Evolutionary conservation across 2,113 vertebrate genomes (phyloP).

Genomic region (Boleophthalmus pectinirostris): DNA sequence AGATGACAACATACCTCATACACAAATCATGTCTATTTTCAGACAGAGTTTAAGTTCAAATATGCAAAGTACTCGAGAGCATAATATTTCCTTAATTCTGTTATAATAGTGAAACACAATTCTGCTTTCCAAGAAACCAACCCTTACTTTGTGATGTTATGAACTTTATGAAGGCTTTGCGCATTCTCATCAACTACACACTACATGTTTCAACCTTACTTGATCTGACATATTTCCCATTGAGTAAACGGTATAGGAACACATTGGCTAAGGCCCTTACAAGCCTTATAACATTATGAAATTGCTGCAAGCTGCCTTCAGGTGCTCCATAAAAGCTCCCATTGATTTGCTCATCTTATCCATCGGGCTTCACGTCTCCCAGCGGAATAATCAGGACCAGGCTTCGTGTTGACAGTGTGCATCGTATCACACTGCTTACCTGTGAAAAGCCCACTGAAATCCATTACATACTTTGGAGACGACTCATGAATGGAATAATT

Average conservation of each 20-base stretch:
- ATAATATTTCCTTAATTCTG: neutral
- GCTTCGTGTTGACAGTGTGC: constrained; percentile 48
- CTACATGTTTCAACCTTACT: neutral
- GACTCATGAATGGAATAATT: constrained; percentile 97
- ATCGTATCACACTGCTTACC: constrained; percentile 76
- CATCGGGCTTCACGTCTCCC: constrained; percentile 17
- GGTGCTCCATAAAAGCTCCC: constrained; percentile 1
- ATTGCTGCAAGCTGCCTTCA: constrained; percentile 1
- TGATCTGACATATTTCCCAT: neutral
- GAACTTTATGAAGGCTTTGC: neutral
- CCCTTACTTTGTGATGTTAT: neutral
- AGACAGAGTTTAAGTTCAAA: too few species aligned
- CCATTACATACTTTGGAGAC: constrained; percentile 91
- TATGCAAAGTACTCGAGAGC: too few species aligned
- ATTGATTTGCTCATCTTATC: constrained; percentile 15
- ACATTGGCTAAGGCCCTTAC: neutral
- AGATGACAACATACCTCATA: too few species aligned
- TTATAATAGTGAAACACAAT: neutral
- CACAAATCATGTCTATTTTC: neutral
- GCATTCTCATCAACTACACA: neutral
- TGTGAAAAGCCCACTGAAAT: constrained; percentile 88
- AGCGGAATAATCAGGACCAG: constrained; percentile 26
- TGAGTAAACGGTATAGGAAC: neutral
- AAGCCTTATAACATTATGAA: constrained; percentile 6
- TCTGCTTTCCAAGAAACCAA: neutral